Base-by-base conservation (phyloP, 2,113 vertebrate species). In the Glaucidium brasilianum region DNA sequence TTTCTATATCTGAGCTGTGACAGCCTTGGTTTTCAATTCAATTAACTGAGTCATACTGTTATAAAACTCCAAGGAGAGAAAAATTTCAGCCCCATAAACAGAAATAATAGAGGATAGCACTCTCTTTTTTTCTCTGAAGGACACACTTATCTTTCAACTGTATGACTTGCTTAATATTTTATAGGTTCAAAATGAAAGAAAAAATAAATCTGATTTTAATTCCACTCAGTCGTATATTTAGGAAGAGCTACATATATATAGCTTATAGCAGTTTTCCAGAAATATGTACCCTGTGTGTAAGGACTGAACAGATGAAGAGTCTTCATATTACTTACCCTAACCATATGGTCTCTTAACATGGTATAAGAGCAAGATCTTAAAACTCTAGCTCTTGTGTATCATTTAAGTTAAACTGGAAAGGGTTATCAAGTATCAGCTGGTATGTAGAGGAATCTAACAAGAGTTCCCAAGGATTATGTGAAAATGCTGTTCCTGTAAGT, bases 1-100 rank as follows among this genome's bases (percentile, higher is more conserved):
- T 95, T 95, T 96, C 69, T 85, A 52, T 71, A 80, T 67, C 75
- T 39, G 35, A 62, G 39, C 47, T 95, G 81, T 69, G 84, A 94
- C 75, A 95, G 92, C 85, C 52, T 55, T 95, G 82, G 64, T 92
- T 98, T 98, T 97, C 88, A 96, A 93, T 97, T 95, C 95, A 94
- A 93, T 98, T 98, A 98, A 98, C 98, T 98, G 97, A 98, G 95
- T 98, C 97, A 98, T 97, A 97, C 37, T 96, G 97, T 97, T 97
- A 97, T 90, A 97, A 97, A 98, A 95, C 84, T 92, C 63, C 94
- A 96, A 94, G 85, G 60, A 87, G 71, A 93, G 92, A 78, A 89
- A 90, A 96, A 90, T 96, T 88, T 94, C 93, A 95, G 93, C 52
- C 91, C 63, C 88, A 98, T 98, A 98, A 98, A 98, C 97, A 97